A percentile compares a stretch with the other conserved stretches of the same genome.
Evolutionary conservation across 2,113 vertebrate genomes (phyloP).

Genomic region (Paralichthys olivaceus): DNA sequence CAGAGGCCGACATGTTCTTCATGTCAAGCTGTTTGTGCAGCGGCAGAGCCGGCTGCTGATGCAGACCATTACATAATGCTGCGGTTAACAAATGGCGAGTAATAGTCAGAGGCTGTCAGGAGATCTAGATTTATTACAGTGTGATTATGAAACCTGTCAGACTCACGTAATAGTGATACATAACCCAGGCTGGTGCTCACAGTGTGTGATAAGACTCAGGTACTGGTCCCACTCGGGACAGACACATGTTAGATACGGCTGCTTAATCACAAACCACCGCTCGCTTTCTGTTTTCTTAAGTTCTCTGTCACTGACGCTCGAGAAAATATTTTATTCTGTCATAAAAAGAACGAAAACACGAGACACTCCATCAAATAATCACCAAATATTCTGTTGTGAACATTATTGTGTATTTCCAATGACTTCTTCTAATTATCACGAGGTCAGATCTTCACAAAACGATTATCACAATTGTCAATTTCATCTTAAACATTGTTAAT

Average conservation of each 20-base stretch:
- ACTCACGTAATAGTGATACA: slow-evolving; percentile 16
- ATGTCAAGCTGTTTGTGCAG: slow-evolving; percentile 25
- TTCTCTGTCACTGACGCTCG: background rate
- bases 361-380: background rate
- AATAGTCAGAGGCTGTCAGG: slow-evolving; percentile 49
- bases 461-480: too few relatives aligned
- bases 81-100: slow-evolving; percentile 59
- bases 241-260: background rate
- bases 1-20: slow-evolving; percentile 38
- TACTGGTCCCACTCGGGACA: background rate
- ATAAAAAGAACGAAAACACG: background rate
- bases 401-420: too few relatives aligned
- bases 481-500: too few relatives aligned
- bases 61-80: slow-evolving; percentile 59
- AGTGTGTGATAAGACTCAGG: slow-evolving; percentile 47
- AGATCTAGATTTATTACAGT: slow-evolving; percentile 51
- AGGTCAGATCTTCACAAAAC: too few relatives aligned
- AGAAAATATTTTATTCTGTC: background rate
- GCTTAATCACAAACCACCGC: slow-evolving; percentile 2
- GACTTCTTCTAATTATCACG: too few relatives aligned
- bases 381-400: too few relatives aligned
- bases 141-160: slow-evolving; percentile 56
- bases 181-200: background rate
- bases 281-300: background rate
- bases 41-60: slow-evolving; percentile 28